Evolutionary conservation across 2,888 invertebrate species (phyloP).

Genomic region (Scaptomyza caliginosa): DNA sequence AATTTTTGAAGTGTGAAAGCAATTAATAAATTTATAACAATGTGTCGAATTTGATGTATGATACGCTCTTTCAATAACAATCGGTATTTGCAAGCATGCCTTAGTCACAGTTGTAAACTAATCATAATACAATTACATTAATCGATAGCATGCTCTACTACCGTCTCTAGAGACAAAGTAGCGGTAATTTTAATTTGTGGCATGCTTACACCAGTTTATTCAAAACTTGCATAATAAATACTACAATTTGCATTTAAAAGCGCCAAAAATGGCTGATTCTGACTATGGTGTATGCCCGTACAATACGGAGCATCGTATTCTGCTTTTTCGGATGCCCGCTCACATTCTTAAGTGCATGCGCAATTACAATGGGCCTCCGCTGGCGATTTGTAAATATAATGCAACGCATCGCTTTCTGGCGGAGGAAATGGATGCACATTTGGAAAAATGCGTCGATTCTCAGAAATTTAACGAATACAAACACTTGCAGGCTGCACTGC

Average conservation of each 20-base stretch:
- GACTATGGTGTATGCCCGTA: slow-evolving; percentile 57
- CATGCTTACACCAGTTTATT: no score
- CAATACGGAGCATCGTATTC: slow-evolving; percentile 47
- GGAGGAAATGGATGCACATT: slow-evolving; percentile 71
- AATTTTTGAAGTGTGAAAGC: no score
- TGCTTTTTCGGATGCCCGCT: slow-evolving; percentile 47
- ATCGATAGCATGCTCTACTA: not conserved
- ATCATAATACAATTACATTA: not conserved
- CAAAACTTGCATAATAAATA: not conserved
- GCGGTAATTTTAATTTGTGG: slow-evolving; percentile 39
- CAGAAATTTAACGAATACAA: slow-evolving; percentile 50
- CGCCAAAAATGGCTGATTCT: slow-evolving; percentile 33
- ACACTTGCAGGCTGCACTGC: slow-evolving; percentile 48
- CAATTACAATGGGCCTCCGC: slow-evolving; percentile 63
- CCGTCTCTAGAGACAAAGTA: slow-evolving; percentile 16
- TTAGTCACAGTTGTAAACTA: not conserved
- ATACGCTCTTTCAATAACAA: no score
- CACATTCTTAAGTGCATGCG: slow-evolving; percentile 59
- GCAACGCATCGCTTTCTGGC: slow-evolving; percentile 79
- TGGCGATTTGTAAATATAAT: slow-evolving; percentile 81
- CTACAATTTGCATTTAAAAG: not conserved
- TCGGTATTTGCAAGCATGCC: slow-evolving; percentile 1
- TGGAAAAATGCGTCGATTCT: slow-evolving; percentile 71
- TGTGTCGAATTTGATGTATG: no score
- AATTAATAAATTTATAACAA: no score